These are phyloP conservation scores for Artibeus jamaicensis DNA, from an alignment of 2,797 vertebrate genomes.

Conservation along the genomic window DNA sequence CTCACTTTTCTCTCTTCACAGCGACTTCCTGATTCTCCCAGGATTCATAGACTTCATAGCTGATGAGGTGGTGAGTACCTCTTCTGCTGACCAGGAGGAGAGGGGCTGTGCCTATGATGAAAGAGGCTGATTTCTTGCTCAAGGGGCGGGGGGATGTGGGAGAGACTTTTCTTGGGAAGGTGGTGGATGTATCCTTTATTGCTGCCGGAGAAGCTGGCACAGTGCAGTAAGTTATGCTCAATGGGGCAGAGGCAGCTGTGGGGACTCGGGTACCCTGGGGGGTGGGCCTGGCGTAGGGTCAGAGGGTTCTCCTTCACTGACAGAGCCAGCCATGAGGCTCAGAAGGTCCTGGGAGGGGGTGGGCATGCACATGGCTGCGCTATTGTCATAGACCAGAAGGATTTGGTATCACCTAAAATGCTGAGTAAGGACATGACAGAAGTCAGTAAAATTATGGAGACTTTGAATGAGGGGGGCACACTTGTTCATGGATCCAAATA, in stretches of 20 bases:
- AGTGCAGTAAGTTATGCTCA: neutral
- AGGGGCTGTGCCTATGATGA: neutral
- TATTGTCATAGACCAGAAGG: neutral
- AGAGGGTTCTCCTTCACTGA: neutral
- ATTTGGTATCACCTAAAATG: slow-evolving; percentile 3
- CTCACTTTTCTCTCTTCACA: slow-evolving; percentile 73
- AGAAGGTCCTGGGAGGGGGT: neutral
- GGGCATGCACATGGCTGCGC: neutral
- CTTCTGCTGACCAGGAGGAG: neutral
- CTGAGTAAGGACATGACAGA: slow-evolving; percentile 7
- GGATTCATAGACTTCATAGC: slow-evolving; percentile 97
- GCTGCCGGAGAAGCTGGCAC: neutral
- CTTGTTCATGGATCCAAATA: neutral
- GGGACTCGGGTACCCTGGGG: neutral
- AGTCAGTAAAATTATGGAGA: neutral
- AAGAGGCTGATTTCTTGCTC: neutral
- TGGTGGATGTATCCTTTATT: neutral
- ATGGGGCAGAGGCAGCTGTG: neutral
- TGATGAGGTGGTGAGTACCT: slow-evolving; percentile 93
- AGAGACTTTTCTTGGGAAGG: neutral
- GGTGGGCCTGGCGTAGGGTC: neutral
- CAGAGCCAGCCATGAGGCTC: neutral
- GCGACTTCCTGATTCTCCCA: slow-evolving; percentile 96
- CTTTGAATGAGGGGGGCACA: slow-evolving; percentile 4
- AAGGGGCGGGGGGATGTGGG: neutral